A percentile compares a stretch with the other conserved stretches of the same genome.
These are phyloP conservation scores for Chrysocyon brachyurus DNA, from an alignment of 2,797 vertebrate genomes.

Conservation along the genomic window DNA sequence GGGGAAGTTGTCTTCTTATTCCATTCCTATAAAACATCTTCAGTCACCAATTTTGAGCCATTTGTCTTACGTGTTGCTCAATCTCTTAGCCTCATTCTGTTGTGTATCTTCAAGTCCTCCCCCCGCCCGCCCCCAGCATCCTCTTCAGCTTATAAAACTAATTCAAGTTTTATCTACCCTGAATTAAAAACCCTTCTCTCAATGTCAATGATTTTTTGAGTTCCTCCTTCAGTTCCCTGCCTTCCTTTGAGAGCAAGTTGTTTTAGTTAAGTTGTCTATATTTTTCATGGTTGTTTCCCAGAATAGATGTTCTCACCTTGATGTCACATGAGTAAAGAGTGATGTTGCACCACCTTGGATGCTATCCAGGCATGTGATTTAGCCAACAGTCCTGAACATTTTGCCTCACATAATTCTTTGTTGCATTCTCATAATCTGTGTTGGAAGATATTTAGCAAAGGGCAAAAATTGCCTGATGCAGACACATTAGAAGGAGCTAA, in stretches of 20 bases:
- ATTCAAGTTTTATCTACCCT: not conserved
- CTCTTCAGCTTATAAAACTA: not conserved
- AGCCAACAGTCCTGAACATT: constrained; percentile 3
- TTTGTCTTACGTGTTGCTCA: not conserved
- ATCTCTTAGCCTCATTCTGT: not conserved
- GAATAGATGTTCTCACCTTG: constrained; percentile 60
- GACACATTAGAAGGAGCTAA: not conserved
- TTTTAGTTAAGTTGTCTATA: constrained; percentile 49
- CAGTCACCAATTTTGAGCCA: not conserved
- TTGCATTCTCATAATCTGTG: not conserved
- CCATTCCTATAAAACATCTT: not conserved
- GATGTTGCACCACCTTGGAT: not conserved
- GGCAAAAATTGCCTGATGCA: not conserved
- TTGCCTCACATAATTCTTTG: not conserved
- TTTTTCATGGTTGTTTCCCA: constrained; percentile 44
- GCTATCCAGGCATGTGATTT: constrained; percentile 25
- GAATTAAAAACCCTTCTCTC: not conserved
- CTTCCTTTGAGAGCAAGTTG: constrained; percentile 54
- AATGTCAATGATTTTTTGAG: not conserved
- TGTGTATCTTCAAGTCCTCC: not conserved
- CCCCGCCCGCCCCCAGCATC: not conserved
- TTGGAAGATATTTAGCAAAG: constrained; percentile 36
- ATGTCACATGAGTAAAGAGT: constrained; percentile 43
- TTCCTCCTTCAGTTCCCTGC: not conserved
- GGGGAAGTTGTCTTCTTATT: not conserved